A percentile compares a stretch with the other conserved stretches of the same genome.
phyloP scores from a whole-genome alignment of 2,797 vertebrate species.

The Neoniphon sammara region DNA sequence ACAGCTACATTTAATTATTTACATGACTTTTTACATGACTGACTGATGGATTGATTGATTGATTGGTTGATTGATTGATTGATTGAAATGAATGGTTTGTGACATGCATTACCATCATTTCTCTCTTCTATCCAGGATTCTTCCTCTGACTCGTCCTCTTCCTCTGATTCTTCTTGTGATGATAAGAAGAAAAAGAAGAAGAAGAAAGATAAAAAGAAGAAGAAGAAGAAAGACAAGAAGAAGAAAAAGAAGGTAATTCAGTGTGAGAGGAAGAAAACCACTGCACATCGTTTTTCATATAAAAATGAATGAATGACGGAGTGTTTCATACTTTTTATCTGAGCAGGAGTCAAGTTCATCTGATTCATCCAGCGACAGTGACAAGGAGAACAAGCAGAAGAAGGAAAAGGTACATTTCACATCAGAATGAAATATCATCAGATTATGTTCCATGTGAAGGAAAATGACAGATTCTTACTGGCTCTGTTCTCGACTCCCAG shows the following conservation, averaged over 20 bases:
- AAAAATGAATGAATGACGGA: conserved; percentile 1
- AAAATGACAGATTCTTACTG: not conserved
- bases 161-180: conserved; percentile 47
- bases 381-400: conserved; percentile 62
- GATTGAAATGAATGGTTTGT: not conserved
- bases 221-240: conserved; percentile 67
- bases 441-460: not conserved
- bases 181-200: conserved; percentile 63
- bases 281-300: not conserved
- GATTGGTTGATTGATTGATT: too few species aligned
- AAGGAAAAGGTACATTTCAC: conserved; percentile 40
- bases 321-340: not conserved
- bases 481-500: conserved; percentile 28
- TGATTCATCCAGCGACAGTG: conserved; percentile 28
- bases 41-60: not conserved
- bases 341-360: conserved; percentile 65
- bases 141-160: conserved; percentile 31
- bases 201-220: conserved; percentile 59
- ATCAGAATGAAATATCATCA: not conserved
- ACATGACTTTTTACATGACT: too few species aligned
- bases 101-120: not conserved
- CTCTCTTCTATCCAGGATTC: conserved; percentile 52
- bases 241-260: conserved; percentile 63
- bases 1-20: too few species aligned
- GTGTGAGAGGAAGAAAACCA: rapidly evolving